Evolutionary conservation across 2,888 invertebrate species (phyloP), one percentile per base, ranked within the genome.

Genomic region (Unio delphinus): DNA sequence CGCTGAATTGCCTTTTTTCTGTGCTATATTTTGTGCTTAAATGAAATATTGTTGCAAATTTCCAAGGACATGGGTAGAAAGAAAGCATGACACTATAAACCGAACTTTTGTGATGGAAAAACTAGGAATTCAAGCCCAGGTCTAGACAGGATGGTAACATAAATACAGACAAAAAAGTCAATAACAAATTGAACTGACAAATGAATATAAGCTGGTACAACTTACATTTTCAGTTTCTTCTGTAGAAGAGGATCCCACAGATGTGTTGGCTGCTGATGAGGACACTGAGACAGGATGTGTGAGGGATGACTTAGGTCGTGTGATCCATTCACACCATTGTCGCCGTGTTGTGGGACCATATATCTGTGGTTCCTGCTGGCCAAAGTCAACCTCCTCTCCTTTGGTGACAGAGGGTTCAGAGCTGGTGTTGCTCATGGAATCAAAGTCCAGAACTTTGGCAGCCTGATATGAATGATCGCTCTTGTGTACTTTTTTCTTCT

Each of bases 301-400:
- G 54, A 59, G 65, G 26, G 70, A 71, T 26, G 61, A 68, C 45
- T 62, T 74, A 45, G 84, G 82, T 62, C 78, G 79, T 61, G 82
- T 67, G 56, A 85, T 93, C 92, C 93, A 94, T 87, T 94, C 94
- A 6, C 93, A 93, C 95, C 95, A 95, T 63, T 94, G 94, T 79
- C 93, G 92, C 28, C 95, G 91, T 11, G 94, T 94, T 34, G 94
- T 94, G 4, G 94, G 93, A 17, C 93, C 93, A 81, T 91, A 92
- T 74, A 91, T 76, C 73, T 77, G 91, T 75, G 90, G 90, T n/a
- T 72, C 70, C 28, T 74, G 74, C 28, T 74, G 72, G 54, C 69
- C 67, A 45, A 74, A 64, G 54, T 61, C 62, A 70, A 60, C 71
- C 45, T 45, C 45, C 23, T 78, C 72, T 57, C 71, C 73, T 11